These are phyloP conservation scores for Drosophila aff. DNA, from an alignment of 1,140 invertebrate genomes.

Conservation along the genomic window DNA sequence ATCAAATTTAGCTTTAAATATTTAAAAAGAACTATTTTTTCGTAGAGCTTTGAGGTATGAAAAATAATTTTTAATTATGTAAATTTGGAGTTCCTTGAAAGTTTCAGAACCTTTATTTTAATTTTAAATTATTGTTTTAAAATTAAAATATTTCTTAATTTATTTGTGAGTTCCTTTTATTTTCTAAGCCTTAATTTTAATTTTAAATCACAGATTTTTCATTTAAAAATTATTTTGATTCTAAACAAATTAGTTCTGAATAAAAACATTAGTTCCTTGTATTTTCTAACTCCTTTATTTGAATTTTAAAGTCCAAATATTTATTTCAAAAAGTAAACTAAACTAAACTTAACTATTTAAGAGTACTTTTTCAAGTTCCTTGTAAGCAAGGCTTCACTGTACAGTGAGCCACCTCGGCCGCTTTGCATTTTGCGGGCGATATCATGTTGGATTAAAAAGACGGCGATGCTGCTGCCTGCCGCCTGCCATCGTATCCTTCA, in stretches of 20 bases:
- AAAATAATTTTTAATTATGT: not conserved
- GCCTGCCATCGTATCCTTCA: slow-evolving; percentile 3
- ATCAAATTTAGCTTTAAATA: no score
- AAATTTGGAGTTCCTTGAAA: not conserved
- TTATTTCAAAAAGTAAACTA: not conserved
- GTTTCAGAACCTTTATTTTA: not conserved
- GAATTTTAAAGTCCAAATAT: not conserved
- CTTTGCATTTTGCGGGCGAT: slow-evolving; percentile 78
- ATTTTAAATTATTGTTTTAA: not conserved
- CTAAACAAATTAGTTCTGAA: no score
- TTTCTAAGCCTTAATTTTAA: not conserved
- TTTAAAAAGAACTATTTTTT: not conserved
- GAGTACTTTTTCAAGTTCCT: not conserved
- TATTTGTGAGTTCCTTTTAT: not conserved
- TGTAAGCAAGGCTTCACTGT: not conserved
- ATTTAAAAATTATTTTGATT: not conserved
- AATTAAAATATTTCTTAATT: not conserved
- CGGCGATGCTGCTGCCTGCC: not conserved
- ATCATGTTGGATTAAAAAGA: slow-evolving; percentile 80
- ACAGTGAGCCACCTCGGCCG: slow-evolving; percentile 14
- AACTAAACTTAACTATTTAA: no score
- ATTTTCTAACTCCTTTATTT: not conserved
- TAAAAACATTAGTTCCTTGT: not conserved
- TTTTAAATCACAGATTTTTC: not conserved
- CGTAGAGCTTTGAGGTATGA: not conserved